phyloP scores from a whole-genome alignment of 1,140 invertebrate genomes.

The Liolophura sinensis region DNA sequence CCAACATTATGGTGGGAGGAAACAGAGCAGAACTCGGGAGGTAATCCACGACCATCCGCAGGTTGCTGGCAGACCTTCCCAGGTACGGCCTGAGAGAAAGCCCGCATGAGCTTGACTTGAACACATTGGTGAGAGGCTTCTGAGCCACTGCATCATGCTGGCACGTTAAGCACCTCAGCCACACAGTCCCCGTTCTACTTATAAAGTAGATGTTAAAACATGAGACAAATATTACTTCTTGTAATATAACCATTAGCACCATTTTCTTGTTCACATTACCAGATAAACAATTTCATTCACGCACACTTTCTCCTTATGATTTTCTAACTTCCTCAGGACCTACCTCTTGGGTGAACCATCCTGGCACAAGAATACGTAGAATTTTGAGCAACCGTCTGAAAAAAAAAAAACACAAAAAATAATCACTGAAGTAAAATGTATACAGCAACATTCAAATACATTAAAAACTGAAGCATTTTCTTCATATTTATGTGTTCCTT shows the following conservation, averaged over 20 bases:
- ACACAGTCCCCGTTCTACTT: no score
- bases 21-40: no score
- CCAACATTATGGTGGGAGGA: no score
- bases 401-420: constrained; percentile 11
- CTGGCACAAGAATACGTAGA: constrained; percentile 83
- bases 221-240: background rate
- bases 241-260: constrained; percentile 4
- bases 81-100: no score
- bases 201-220: background rate
- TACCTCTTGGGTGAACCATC: constrained; percentile 62
- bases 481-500: background rate
- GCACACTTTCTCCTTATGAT: background rate
- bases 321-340: constrained; percentile 5
- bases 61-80: no score
- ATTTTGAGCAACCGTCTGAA: constrained; percentile 72
- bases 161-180: no score
- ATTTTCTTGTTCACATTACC: constrained; percentile 5
- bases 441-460: background rate
- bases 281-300: background rate
- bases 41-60: no score
- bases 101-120: no score
- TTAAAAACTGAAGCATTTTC: constrained; percentile 1
- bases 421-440: constrained; percentile 5
- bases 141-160: no score
- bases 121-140: no score